Evolutionary conservation across 2,113 vertebrate species (phyloP), one percentile per base, ranked within the genome.

Genomic region (Aleadryas rufinucha): DNA sequence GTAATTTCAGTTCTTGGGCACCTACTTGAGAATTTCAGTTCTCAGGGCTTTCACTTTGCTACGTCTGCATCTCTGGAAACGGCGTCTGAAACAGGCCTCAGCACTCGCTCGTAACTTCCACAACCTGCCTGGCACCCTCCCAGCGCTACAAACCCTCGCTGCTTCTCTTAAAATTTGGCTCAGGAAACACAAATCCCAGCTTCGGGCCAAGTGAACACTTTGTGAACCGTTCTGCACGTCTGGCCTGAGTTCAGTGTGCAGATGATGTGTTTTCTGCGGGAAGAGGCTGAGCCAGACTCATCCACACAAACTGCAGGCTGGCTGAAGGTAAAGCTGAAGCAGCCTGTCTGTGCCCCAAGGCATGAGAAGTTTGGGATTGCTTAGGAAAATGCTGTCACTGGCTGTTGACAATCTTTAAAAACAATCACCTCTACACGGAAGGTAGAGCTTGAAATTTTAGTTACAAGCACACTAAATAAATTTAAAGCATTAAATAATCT

Each of bases 141-240:
- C 88, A 88, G 1, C 28, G 4, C 71, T 4, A 59, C 44, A 77
- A 91, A 91, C 27, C n/a, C 49, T 83, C 35, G 1, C 50, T 85
- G 90, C 54, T 42, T 44, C 50, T 69, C 82, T 66, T 37, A 27
- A 64, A 86, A 81, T 70, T 70, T 94, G 92, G 76, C 93, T 92
- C 68, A 86, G 71, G 47, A 28, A 66, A 19, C 71, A 71, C 63
- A 90, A 94, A 97, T 89, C 92, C 80, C 88, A 78, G 64, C 93
- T 86, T 63, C 54, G 72, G 90, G 85, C 90, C 68, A 96, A 92
- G 68, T 16, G 75, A 95, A 37, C 50, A 24, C 84, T 95, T 86
- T 86, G 79, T 27, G 45, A 90, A 84, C 84, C 52, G n/a, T 77
- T 95, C 72, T 85, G 82, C 9, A 69, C 80, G 79, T 28, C 85